These are phyloP conservation scores for Condylostylus longicornis DNA, from an alignment of 1,140 invertebrate species.

Conservation along the genomic window DNA sequence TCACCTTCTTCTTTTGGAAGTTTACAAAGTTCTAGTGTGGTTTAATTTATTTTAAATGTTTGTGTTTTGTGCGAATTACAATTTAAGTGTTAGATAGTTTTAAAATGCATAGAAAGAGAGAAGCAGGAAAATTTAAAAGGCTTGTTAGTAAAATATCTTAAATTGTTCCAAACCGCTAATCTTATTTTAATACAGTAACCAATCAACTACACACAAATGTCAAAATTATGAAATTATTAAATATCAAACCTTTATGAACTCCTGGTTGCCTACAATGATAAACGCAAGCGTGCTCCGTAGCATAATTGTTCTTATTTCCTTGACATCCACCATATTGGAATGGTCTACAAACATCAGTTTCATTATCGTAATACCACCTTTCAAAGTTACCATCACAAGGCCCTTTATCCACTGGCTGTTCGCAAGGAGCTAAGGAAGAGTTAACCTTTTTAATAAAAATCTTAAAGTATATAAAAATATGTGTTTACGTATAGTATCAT, in stretches of 20 bases:
- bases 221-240: no score
- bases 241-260: constrained; percentile 47
- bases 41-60: constrained; percentile 5
- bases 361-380: constrained; percentile 68
- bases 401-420: constrained; percentile 58
- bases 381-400: constrained; percentile 69
- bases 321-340: constrained; percentile 85
- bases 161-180: background rate
- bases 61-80: constrained; percentile 3
- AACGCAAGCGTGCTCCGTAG: constrained; percentile 61
- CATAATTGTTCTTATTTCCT: constrained; percentile 78
- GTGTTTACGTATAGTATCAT: constrained; percentile 48
- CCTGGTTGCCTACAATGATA: constrained; percentile 59
- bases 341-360: constrained; percentile 48
- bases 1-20: constrained; percentile 62
- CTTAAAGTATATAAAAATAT: background rate
- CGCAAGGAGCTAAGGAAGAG: constrained; percentile 54
- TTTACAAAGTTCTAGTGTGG: constrained; percentile 56
- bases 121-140: constrained; percentile 3
- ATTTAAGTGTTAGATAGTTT: background rate
- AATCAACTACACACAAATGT: background rate
- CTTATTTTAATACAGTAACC: background rate
- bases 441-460: background rate
- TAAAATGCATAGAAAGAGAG: background rate
- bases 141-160: background rate